Base-by-base conservation (phyloP, 2,113 vertebrate species). In the Argyrosomus japonicus region DNA sequence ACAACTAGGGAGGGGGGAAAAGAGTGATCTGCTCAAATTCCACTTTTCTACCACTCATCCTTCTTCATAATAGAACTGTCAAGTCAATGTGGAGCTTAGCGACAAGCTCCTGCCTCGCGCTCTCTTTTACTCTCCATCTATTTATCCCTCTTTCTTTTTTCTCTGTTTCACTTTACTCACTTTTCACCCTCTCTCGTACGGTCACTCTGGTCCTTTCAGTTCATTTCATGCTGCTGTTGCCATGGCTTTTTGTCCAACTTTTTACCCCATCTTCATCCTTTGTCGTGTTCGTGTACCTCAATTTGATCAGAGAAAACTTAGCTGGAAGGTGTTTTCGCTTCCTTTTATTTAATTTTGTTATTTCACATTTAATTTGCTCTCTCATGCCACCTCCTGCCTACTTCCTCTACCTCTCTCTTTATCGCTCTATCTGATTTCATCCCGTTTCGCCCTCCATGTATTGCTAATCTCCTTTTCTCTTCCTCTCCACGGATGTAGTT, bases 51-150 rank as follows among this genome's bases (percentile, higher is more conserved):
- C 72, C 19, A 9, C 76, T 88, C 89, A 85, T 91, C 79, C 45
- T 85, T 91, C 89, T 88, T 88, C 69, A 88, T 91, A 87, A 89
- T 91, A 81, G 84, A 87, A 87, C 64, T 91, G 89, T 91, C 89
- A 86, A 83, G 77, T 85, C 82, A 84, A 23, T 53, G 65, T 18
- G 72, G 86, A 80, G 81, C 83, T 88, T 69, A 86, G 82, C 6
- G 65, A 83, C 62, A n/a, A 79, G 68, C 60, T 64, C 56, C 67
- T 21, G n/a, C 56, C 51, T 64, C 53, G 36, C 54, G 27, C 51
- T 77, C 61, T 45, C 21, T 29, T 25, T 4, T 15, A 53, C 57
- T 81, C 72, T 58, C 29, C 4, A 17, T 73, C 78, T 62, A 48
- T 75, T 61, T 70, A 64, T 58, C 19, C 25, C 40, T 21, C n/a